phyloP scores from a whole-genome alignment of 2,113 vertebrate species.

The Ceuthmochares aereus region DNA sequence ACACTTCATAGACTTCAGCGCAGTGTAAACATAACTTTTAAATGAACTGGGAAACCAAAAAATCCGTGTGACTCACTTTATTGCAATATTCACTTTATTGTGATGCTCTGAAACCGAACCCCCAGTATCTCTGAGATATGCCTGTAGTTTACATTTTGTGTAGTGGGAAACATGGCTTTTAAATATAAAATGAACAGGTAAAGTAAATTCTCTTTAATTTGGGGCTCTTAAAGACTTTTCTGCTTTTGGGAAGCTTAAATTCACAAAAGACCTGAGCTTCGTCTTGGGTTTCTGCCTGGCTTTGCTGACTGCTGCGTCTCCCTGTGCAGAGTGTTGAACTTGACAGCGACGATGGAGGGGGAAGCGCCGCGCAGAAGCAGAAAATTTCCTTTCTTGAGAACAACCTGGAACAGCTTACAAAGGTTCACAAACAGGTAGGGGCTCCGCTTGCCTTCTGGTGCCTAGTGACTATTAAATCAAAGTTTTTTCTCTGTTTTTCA shows the following conservation, averaged over 20 bases:
- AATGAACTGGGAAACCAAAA: too few relatives aligned
- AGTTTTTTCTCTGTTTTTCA: background rate
- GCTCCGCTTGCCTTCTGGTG: too few relatives aligned
- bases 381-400: constrained; percentile 97
- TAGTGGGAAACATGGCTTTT: rapidly evolving
- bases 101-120: too few relatives aligned
- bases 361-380: constrained; percentile 91
- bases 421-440: constrained; percentile 94
- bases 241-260: background rate
- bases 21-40: too few relatives aligned
- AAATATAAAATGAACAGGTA: background rate
- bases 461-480: too few relatives aligned
- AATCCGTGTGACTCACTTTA: too few relatives aligned
- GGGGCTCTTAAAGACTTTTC: background rate
- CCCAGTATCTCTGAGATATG: too few relatives aligned
- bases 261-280: background rate
- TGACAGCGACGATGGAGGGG: constrained; percentile 88
- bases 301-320: background rate
- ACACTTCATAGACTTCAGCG: too few relatives aligned
- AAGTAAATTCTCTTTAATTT: background rate
- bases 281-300: background rate
- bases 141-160: background rate
- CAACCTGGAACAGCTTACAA: constrained; percentile 94
- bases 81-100: too few relatives aligned
- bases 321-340: constrained; percentile 85